phyloP scores from a whole-genome alignment of 2,888 invertebrate species.

The Drosophila anomalata region DNA sequence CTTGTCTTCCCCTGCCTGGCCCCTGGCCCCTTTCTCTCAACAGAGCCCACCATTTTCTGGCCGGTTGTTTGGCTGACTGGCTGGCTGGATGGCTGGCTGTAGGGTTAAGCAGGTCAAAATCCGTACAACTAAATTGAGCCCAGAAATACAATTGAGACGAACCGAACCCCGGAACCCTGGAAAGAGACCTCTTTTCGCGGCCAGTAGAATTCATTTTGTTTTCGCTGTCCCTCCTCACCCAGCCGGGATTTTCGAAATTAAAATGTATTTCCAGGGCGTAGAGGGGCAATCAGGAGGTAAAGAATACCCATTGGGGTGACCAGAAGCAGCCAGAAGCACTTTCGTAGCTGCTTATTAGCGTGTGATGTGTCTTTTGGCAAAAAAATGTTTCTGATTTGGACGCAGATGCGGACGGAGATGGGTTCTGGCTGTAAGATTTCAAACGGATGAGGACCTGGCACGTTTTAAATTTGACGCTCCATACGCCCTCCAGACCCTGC shows the following conservation, averaged over 20 bases:
- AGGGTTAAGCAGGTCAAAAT: constrained; percentile 83
- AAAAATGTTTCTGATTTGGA: background rate
- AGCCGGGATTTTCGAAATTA: constrained; percentile 61
- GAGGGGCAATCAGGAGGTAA: background rate
- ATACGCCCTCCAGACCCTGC: constrained; percentile 42
- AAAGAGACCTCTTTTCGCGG: constrained; percentile 25
- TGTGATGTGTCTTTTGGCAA: constrained; percentile 50
- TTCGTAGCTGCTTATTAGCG: constrained; percentile 78
- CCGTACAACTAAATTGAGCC: constrained; percentile 83
- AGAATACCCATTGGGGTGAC: constrained; percentile 51
- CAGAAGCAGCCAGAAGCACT: constrained; percentile 80
- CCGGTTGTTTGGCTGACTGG: constrained; percentile 1
- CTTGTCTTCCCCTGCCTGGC: constrained; percentile 33
- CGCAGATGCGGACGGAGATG: too few relatives aligned
- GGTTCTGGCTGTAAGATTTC: background rate
- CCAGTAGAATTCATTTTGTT: constrained; percentile 59
- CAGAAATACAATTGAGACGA: constrained; percentile 76
- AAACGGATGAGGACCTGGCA: constrained; percentile 53
- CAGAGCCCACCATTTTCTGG: background rate
- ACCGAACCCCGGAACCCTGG: constrained; percentile 22
- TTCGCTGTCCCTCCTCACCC: constrained; percentile 22
- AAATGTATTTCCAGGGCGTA: constrained; percentile 68
- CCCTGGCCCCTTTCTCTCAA: background rate
- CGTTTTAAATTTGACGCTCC: constrained; percentile 73
- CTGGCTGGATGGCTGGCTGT: constrained; percentile 36